Evolutionary conservation across 1,140 invertebrate species (phyloP).

Genomic region (Goniozus legneri): DNA sequence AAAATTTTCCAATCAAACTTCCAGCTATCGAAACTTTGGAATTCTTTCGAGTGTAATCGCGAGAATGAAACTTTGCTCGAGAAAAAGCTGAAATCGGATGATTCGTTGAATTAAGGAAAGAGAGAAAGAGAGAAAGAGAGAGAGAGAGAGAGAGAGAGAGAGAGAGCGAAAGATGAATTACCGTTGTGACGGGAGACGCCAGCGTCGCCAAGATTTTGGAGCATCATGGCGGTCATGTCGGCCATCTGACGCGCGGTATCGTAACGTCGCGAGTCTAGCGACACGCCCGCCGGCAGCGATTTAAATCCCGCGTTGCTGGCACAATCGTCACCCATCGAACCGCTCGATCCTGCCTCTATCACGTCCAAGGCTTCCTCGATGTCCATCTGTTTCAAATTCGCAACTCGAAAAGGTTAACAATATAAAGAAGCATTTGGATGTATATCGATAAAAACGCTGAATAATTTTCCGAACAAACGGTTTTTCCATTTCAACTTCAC

Average conservation of each 20-base stretch:
- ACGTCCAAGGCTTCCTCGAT: constrained; percentile 66
- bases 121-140: constrained; percentile 2
- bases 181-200: constrained; percentile 33
- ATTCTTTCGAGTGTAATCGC: too few species aligned
- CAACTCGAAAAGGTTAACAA: neutral
- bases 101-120: too few species aligned
- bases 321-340: constrained; percentile 68
- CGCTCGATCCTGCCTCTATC: constrained; percentile 69
- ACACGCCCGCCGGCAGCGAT: constrained; percentile 57
- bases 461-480: too few species aligned
- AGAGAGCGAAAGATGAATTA: neutral
- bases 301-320: constrained; percentile 64
- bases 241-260: constrained; percentile 68
- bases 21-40: too few species aligned
- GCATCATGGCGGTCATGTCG: constrained; percentile 67
- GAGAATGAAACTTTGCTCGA: too few species aligned
- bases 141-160: neutral
- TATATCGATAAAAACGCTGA: too few species aligned
- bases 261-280: constrained; percentile 63
- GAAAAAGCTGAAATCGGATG: too few species aligned
- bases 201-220: constrained; percentile 66
- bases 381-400: constrained; percentile 28
- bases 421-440: neutral
- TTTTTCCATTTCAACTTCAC: neutral
- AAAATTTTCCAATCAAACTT: too few species aligned